phyloP scores from a whole-genome alignment of 1,140 invertebrate genomes.

The Bombyx mori region ASM3026992v2 NC_085134.1:5611501-5612000 shows the following conservation, averaged over 20 bases:
- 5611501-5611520: no score
- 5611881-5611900: slow-evolving; percentile 52
- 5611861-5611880: slow-evolving; percentile 26
- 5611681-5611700: no score
- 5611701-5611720: no score
- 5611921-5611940: slow-evolving; percentile 31
- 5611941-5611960: background rate
- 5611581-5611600: slow-evolving; percentile 30
- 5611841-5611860: slow-evolving; percentile 23
- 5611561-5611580: slow-evolving; percentile 40
- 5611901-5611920: slow-evolving; percentile 53
- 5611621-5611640: background rate
- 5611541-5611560: slow-evolving; percentile 41
- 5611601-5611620: slow-evolving; percentile 36
- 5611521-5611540: no score
- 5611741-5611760: background rate
- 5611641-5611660: background rate
- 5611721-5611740: no score
- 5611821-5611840: background rate
- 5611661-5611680: slow-evolving; percentile 18
- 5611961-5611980: no score
- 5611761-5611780: background rate
- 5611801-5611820: background rate
- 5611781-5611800: background rate
- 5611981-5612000: no score